phyloP scores from a whole-genome alignment of 2,888 invertebrate species.

The Malthinus seriepunctatus region DNA sequence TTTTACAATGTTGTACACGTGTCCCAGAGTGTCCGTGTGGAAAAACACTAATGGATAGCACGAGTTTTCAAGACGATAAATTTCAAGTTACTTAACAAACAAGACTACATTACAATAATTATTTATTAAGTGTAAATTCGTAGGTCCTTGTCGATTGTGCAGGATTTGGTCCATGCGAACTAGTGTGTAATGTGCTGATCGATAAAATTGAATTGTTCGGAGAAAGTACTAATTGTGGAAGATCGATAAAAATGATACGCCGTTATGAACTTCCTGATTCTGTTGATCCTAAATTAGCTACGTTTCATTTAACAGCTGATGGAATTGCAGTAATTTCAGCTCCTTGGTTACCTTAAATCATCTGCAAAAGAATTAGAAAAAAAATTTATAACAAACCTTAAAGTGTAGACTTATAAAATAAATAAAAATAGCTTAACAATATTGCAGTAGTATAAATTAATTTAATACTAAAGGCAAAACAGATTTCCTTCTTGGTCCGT shows the following conservation, averaged over 20 bases:
- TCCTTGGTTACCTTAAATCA: constrained; percentile 34
- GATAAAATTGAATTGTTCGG: constrained; percentile 18
- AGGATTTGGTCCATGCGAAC: constrained; percentile 18
- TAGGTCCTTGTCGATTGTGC: constrained; percentile 19
- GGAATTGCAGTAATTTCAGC: constrained; percentile 19
- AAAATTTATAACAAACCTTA: too few species aligned
- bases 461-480: too few species aligned
- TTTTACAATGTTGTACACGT: too few species aligned
- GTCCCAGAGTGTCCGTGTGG: too few species aligned
- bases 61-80: neutral
- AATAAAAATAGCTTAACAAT: too few species aligned
- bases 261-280: constrained; percentile 18
- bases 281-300: constrained; percentile 11
- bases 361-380: too few species aligned
- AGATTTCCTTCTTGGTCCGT: too few species aligned
- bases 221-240: constrained; percentile 1
- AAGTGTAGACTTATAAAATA: too few species aligned
- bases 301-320: constrained; percentile 19
- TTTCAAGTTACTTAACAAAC: neutral
- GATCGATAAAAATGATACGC: constrained; percentile 9
- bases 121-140: neutral
- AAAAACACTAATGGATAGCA: neutral
- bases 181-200: constrained; percentile 13
- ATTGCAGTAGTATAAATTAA: too few species aligned
- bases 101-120: too few species aligned